Evolutionary conservation across 2,888 invertebrate genomes (phyloP).

Genomic region (Diplazon laetatorius): DNA sequence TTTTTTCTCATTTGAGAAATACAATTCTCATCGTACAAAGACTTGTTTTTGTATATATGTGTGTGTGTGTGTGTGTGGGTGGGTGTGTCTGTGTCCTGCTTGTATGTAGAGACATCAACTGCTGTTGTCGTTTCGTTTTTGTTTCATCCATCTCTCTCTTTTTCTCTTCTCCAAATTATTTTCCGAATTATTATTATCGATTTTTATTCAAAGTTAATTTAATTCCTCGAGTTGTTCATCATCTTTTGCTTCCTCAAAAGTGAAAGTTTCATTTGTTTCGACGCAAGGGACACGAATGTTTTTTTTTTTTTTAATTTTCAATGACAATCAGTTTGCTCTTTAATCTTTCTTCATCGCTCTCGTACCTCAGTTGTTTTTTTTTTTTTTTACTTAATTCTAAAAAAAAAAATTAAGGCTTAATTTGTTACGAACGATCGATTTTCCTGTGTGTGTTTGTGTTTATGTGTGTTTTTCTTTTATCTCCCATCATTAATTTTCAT

Average conservation of each 20-base stretch:
- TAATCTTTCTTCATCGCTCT: slow-evolving; percentile 23
- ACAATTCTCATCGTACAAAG: slow-evolving; percentile 54
- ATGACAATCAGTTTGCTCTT: slow-evolving; percentile 19
- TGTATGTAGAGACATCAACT: slow-evolving; percentile 27
- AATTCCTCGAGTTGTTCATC: too few relatives aligned
- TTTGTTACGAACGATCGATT: slow-evolving; percentile 47
- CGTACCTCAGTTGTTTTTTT: slow-evolving; percentile 34
- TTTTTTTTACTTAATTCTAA: slow-evolving; percentile 50
- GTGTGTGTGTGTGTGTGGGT: too few relatives aligned
- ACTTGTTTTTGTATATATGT: slow-evolving; percentile 50
- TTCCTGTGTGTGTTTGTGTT: too few relatives aligned
- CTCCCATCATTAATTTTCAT: slow-evolving; percentile 47
- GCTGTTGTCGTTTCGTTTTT: slow-evolving; percentile 23
- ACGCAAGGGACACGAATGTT: slow-evolving; percentile 38
- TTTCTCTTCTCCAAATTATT: background rate
- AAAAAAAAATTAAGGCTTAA: slow-evolving; percentile 56
- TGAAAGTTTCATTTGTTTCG: slow-evolving; percentile 29
- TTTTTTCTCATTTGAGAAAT: slow-evolving; percentile 52
- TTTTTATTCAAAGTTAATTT: too few relatives aligned
- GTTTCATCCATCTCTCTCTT: background rate
- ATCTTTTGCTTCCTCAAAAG: slow-evolving; percentile 19
- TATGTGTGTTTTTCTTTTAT: too few relatives aligned
- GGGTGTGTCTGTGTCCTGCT: slow-evolving; percentile 45
- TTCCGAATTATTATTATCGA: too few relatives aligned
- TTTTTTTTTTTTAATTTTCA: slow-evolving; percentile 28